A percentile compares a stretch with the other conserved stretches of the same genome.
Conservation (phyloP, 1,140 invertebrate genomes). For the Phocides pigmalion region DNA sequence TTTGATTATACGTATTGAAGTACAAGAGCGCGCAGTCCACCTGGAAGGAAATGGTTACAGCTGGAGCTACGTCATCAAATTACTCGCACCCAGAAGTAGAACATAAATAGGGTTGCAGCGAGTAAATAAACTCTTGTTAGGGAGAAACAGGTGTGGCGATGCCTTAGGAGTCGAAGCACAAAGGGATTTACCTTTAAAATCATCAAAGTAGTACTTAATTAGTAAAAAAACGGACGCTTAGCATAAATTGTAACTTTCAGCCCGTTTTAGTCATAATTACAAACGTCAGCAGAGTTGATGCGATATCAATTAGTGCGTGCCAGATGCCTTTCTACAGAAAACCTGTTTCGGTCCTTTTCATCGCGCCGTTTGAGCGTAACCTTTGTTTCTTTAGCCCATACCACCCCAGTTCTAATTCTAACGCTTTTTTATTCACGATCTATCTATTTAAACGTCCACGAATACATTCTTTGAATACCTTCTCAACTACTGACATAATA, state of each 20-base stretch:
- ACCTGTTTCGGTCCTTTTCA: slow-evolving; percentile 73
- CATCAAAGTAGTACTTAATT: neutral
- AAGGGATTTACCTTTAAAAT: neutral
- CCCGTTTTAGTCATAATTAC: slow-evolving; percentile 53
- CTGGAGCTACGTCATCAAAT: too few relatives aligned
- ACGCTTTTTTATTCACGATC: slow-evolving; percentile 10
- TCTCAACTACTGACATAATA: neutral
- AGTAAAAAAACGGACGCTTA: slow-evolving; percentile 16
- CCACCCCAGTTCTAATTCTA: slow-evolving; percentile 20
- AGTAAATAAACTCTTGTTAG: too few relatives aligned
- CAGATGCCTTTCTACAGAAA: slow-evolving; percentile 71
- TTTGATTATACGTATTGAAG: too few relatives aligned
- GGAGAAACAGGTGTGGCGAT: too few relatives aligned
- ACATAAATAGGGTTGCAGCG: too few relatives aligned
- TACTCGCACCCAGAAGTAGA: too few relatives aligned
- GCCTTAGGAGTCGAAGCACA: too few relatives aligned
- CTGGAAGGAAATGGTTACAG: too few relatives aligned
- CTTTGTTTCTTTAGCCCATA: slow-evolving; percentile 50
- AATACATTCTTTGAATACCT: neutral
- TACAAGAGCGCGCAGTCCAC: too few relatives aligned
- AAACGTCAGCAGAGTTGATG: slow-evolving; percentile 61
- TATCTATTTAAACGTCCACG: slow-evolving; percentile 11
- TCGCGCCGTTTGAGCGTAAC: slow-evolving; percentile 45
- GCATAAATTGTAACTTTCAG: slow-evolving; percentile 28
- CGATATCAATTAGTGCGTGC: slow-evolving; percentile 75